Percentiles rank a stretch among this genome's conserved stretches.
Evolutionary conservation across 2,113 vertebrate species (phyloP).

Genomic region (Climacteris rufus): DNA sequence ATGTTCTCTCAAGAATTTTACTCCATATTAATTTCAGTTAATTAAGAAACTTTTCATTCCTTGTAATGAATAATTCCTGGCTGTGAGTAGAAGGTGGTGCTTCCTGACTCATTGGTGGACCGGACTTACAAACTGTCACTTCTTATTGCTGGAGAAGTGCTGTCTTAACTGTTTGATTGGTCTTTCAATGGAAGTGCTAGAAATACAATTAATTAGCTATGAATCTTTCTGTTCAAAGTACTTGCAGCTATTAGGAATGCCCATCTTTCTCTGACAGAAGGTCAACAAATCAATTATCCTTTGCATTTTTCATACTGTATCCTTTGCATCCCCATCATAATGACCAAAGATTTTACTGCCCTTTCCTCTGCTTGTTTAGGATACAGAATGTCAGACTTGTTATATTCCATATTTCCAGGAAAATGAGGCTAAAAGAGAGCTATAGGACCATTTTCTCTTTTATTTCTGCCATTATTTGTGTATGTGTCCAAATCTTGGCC

Average conservation of each 20-base stretch:
- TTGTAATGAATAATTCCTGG: neutral
- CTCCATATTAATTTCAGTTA: neutral
- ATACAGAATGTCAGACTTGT: neutral
- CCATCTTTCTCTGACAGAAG: neutral
- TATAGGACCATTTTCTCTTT: neutral
- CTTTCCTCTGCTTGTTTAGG: neutral
- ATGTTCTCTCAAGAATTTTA: neutral
- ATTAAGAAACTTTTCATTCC: neutral
- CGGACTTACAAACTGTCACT: neutral
- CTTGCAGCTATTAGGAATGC: neutral
- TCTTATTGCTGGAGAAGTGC: neutral
- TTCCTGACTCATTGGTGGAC: neutral
- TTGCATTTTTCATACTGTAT: neutral
- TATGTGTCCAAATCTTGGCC: neutral
- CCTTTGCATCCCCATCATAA: neutral
- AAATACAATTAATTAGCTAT: neutral
- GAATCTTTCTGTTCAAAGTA: neutral
- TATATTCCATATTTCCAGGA: neutral
- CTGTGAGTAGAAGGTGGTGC: neutral
- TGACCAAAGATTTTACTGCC: neutral
- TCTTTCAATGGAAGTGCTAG: neutral
- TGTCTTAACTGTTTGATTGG: neutral
- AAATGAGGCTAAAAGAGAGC: neutral
- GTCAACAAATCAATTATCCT: neutral
- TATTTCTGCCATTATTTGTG: neutral